Evolutionary conservation across 2,888 invertebrate species (phyloP), one percentile per base, ranked within the genome.

Genomic region (Hedya salicella): DNA sequence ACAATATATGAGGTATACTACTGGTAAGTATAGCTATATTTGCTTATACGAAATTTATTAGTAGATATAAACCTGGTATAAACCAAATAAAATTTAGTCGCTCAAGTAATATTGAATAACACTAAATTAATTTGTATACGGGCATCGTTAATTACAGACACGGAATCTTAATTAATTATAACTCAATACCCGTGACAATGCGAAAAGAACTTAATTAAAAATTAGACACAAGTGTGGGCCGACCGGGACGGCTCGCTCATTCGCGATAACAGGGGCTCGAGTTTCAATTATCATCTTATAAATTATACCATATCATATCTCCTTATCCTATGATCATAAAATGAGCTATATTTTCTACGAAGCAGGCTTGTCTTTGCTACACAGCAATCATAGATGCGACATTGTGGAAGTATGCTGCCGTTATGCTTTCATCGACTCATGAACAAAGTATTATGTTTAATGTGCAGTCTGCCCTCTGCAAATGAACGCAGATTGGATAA

Each of bases 191-290:
- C 49, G n/a, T 64, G 49, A 57, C 21, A 50, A 44, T 30, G 52
- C 48, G 36, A 48, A 65, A 52, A 53, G 25, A 49, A 49, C 32
- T 49, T 61, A 54, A 49, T 66, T 66, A 42, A 59, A 64, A 54
- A 54, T 60, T 60, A 48, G 65, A 46, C 48, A 42, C 48, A 40
- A 48, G 53, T 60, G 49, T 56, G 63, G 44, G 32, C 52, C 16
- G 25, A 25, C 53, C 4, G 61, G 53, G 54, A 54, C 53, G 52
- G 48, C 60, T 39, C 78, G 75, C 77, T 85, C 81, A 77, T 82
- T 83, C 75, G 83, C 79, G 75, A 78, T 87, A 82, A 83, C 80
- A 76, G 78, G 69, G 73, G 77, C 81, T 88, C 83, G 68, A 68
- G 81, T 88, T 88, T 81, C 89, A 81, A 74, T 76, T 78, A 78